Evolutionary conservation across 2,113 vertebrate genomes (phyloP).

Genomic region (Theristicus caerulescens): DNA sequence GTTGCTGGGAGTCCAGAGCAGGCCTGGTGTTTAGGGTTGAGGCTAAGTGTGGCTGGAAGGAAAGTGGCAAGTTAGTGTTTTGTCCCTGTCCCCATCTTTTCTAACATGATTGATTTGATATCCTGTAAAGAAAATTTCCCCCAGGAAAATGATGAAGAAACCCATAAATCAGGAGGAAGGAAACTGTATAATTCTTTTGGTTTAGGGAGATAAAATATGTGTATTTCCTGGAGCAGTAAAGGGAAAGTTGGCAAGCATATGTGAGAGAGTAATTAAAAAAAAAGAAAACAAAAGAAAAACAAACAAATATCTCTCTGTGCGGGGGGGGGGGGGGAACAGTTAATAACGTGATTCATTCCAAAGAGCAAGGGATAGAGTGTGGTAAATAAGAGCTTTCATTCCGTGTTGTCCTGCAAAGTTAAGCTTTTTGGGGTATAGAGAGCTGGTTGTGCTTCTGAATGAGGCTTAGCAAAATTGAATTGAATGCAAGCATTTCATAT

Average conservation of each 20-base stretch:
- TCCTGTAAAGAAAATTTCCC: neutral
- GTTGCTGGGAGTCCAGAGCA: neutral
- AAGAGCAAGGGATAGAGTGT: neutral
- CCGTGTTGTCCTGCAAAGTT: neutral
- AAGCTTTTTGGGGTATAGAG: neutral
- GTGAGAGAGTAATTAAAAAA: neutral
- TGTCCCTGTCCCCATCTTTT: neutral
- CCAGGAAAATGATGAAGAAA: neutral
- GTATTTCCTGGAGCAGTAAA: neutral
- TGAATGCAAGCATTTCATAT: neutral
- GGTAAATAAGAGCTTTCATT: slow-evolving; percentile 27
- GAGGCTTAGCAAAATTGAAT: neutral
- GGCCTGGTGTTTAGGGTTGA: neutral
- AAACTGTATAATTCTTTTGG: neutral
- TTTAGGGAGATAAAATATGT: neutral
- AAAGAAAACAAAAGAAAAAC: no score
- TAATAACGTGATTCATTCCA: neutral
- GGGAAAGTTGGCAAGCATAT: neutral
- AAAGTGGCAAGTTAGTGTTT: neutral
- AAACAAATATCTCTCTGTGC: neutral
- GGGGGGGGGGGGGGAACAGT: neutral
- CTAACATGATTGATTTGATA: neutral
- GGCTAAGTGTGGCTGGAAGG: neutral
- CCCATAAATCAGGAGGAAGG: neutral
- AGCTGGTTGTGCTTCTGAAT: neutral